Evolutionary conservation across 1,140 invertebrate genomes (phyloP).

Genomic region (Episyrphus balteatus): DNA sequence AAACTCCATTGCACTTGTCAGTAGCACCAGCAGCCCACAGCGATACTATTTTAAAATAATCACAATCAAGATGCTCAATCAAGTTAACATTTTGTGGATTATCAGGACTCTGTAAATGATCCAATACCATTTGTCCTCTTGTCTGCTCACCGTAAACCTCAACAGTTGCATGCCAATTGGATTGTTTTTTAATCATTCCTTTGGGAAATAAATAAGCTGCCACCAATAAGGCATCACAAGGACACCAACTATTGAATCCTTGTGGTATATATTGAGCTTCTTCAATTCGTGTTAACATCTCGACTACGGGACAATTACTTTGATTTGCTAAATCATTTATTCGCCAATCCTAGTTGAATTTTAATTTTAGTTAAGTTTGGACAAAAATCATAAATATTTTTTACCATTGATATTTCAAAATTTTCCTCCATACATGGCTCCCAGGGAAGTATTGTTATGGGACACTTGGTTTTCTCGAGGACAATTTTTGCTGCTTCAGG

Average conservation of each 20-base stretch:
- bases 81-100: slow-evolving; percentile 42
- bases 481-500: slow-evolving; percentile 68
- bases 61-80: slow-evolving; percentile 41
- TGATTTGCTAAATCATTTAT: slow-evolving; percentile 23
- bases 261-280: slow-evolving; percentile 25
- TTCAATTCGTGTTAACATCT: slow-evolving; percentile 45
- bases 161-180: slow-evolving; percentile 40
- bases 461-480: slow-evolving; percentile 42
- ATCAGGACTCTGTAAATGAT: slow-evolving; percentile 40
- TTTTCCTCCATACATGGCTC: slow-evolving; percentile 42
- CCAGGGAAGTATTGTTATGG: slow-evolving; percentile 53
- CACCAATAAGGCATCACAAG: slow-evolving; percentile 46
- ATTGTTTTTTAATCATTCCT: slow-evolving; percentile 23
- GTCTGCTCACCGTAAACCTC: slow-evolving; percentile 45
- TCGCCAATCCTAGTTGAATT: slow-evolving; percentile 43
- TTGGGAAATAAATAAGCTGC: slow-evolving; percentile 41
- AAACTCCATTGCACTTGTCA: no score
- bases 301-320: slow-evolving; percentile 31
- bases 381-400: not conserved
- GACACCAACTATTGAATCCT: slow-evolving; percentile 33
- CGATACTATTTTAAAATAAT: slow-evolving; percentile 37
- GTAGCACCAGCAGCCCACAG: slow-evolving; percentile 18
- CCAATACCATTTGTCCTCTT: slow-evolving; percentile 48
- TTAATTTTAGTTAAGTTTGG: not conserved
- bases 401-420: slow-evolving; percentile 39